Evolutionary conservation across 1,140 invertebrate genomes (phyloP).

Genomic region (Drosophila nasuta): DNA sequence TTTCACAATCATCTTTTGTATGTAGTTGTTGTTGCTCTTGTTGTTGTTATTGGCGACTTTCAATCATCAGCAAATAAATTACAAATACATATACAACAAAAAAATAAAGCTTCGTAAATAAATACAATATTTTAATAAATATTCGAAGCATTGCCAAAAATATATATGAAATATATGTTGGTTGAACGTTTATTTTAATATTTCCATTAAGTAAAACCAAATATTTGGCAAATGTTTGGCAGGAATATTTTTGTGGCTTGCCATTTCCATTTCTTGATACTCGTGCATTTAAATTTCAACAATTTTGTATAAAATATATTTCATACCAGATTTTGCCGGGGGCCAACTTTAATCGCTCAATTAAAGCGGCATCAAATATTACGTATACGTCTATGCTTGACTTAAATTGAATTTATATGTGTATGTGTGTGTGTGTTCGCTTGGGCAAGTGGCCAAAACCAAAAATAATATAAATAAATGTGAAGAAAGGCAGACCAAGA

Average conservation of each 20-base stretch:
- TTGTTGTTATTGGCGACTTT: slow-evolving; percentile 7
- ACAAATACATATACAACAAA: slow-evolving; percentile 2
- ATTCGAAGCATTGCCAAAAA: neutral
- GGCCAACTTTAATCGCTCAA: slow-evolving; percentile 47
- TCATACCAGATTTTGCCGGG: neutral
- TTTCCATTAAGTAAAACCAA: neutral
- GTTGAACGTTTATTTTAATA: neutral
- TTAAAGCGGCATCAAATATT: slow-evolving; percentile 66
- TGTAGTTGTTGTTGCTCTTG: too few species aligned
- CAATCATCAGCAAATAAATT: slow-evolving; percentile 6
- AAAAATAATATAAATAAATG: slow-evolving; percentile 43
- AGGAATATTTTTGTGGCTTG: neutral
- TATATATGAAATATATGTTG: neutral
- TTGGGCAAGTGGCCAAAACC: slow-evolving; percentile 50
- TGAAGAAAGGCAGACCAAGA: neutral
- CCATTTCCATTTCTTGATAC: neutral
- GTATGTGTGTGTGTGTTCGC: slow-evolving; percentile 37
- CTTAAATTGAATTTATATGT: slow-evolving; percentile 27
- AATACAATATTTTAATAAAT: neutral
- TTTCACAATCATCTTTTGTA: slow-evolving; percentile 3
- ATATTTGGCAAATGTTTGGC: slow-evolving; percentile 9
- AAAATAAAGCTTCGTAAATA: neutral
- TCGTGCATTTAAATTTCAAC: neutral
- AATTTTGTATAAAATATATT: slow-evolving; percentile 6
- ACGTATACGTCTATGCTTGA: slow-evolving; percentile 51